These are phyloP conservation scores for Etheostoma spectabile DNA, from an alignment of 2,113 vertebrate genomes.

Conservation along the genomic window DNA sequence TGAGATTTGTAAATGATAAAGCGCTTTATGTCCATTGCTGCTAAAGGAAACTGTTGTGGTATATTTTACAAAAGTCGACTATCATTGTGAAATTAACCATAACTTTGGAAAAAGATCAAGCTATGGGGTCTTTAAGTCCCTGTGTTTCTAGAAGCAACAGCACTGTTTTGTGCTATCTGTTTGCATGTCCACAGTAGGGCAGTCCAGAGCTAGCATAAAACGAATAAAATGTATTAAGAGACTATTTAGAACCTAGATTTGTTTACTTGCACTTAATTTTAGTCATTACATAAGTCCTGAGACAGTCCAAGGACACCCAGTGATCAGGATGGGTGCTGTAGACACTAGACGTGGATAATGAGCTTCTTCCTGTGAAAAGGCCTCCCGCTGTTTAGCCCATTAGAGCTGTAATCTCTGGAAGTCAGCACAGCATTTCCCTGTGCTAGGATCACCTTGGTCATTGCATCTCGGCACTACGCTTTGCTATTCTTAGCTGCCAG, in stretches of 20 bases:
- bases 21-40: neutral
- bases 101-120: neutral
- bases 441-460: slow-evolving; percentile 62
- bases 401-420: slow-evolving; percentile 73
- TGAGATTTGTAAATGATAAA: neutral
- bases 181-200: neutral
- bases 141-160: neutral
- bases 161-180: neutral
- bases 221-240: neutral
- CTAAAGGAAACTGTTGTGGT: neutral
- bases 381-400: slow-evolving; percentile 68
- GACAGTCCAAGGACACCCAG: slow-evolving; percentile 38
- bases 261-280: slow-evolving; percentile 25
- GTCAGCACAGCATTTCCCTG: slow-evolving; percentile 40
- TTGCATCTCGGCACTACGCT: slow-evolving; percentile 35
- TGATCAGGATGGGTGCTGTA: slow-evolving; percentile 33
- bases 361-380: slow-evolving; percentile 74
- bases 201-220: neutral
- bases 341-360: slow-evolving; percentile 64
- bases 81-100: neutral
- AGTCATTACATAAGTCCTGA: slow-evolving; percentile 50
- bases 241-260: slow-evolving; percentile 13
- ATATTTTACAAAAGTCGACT: too few relatives aligned
- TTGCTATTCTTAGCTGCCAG: slow-evolving; percentile 72
- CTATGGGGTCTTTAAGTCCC: neutral